phyloP scores from a whole-genome alignment of 2,888 invertebrate species.

The Aspidapion aeneum region DNA sequence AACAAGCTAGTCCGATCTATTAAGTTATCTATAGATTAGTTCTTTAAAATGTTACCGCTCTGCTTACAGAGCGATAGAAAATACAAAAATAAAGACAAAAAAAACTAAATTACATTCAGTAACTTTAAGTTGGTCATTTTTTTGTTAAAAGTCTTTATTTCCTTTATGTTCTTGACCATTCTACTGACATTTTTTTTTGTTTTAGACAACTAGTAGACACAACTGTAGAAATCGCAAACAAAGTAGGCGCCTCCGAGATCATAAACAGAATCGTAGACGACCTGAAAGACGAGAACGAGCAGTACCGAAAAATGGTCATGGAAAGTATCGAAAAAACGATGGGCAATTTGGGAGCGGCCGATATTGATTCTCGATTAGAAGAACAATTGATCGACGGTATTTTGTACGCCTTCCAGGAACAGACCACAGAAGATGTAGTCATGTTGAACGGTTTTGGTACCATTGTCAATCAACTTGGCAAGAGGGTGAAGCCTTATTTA shows the following conservation, averaged over 20 bases:
- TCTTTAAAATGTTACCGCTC: too few relatives aligned
- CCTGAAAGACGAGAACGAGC: constrained; percentile 98
- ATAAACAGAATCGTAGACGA: constrained; percentile 98
- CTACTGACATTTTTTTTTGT: not conserved
- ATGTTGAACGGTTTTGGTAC: constrained; percentile 99
- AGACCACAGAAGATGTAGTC: constrained; percentile 99
- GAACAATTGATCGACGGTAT: constrained; percentile 99
- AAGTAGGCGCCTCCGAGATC: constrained; percentile 99
- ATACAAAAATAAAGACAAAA: too few relatives aligned
- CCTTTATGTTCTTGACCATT: too few relatives aligned
- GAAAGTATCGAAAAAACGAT: constrained; percentile 99
- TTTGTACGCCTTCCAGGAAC: constrained; percentile 99
- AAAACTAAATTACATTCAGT: too few relatives aligned
- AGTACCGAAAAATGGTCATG: constrained; percentile 99
- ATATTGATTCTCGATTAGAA: constrained; percentile 96
- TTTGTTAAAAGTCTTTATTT: too few relatives aligned
- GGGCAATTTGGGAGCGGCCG: constrained; percentile 95
- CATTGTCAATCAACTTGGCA: constrained; percentile 95
- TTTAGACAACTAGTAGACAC: constrained; percentile 93
- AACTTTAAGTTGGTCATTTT: too few relatives aligned
- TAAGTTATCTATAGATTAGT: too few relatives aligned
- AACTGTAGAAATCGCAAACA: constrained; percentile 99
- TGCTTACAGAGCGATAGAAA: too few relatives aligned
- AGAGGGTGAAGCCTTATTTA: constrained; percentile 96
- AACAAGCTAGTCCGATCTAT: too few relatives aligned